A percentile compares a stretch with the other conserved stretches of the same genome.
phyloP scores from a whole-genome alignment of 2,797 vertebrate genomes.

The Premnoplex brunnescens region DNA sequence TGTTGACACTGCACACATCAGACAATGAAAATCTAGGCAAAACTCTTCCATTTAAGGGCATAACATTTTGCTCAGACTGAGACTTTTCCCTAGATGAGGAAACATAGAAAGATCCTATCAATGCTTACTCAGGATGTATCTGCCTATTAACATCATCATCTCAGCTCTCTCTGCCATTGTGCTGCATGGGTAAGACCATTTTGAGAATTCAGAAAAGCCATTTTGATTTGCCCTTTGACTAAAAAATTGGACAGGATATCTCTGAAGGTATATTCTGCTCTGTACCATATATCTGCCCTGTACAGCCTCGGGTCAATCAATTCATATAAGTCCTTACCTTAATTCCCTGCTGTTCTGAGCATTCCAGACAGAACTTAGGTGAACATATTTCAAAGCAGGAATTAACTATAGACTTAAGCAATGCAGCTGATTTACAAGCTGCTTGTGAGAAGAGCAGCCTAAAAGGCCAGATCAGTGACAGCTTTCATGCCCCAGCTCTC shows the following conservation, averaged over 20 bases:
- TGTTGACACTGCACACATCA: neutral
- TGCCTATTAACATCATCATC: neutral
- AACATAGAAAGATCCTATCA: neutral
- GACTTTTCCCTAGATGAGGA: neutral
- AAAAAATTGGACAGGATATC: neutral
- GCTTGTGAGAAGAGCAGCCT: neutral
- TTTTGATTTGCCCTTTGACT: neutral
- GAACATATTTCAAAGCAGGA: neutral
- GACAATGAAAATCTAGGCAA: neutral
- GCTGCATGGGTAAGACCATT: neutral
- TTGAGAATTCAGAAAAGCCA: neutral
- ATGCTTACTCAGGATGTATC: neutral
- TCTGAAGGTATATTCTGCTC: neutral
- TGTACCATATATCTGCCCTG: neutral
- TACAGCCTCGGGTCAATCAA: neutral
- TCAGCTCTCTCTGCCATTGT: neutral
- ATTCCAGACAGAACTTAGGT: neutral
- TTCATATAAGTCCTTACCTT: neutral
- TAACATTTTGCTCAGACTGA: neutral
- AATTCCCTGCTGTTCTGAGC: neutral
- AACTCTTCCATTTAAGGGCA: neutral
- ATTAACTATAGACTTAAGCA: neutral
- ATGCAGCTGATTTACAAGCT: neutral
- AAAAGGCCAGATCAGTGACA: neutral
- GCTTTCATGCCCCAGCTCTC: neutral